Evolutionary conservation across 2,797 vertebrate species (phyloP).

Genomic region (Ptychobarbus kaznakovi): DNA sequence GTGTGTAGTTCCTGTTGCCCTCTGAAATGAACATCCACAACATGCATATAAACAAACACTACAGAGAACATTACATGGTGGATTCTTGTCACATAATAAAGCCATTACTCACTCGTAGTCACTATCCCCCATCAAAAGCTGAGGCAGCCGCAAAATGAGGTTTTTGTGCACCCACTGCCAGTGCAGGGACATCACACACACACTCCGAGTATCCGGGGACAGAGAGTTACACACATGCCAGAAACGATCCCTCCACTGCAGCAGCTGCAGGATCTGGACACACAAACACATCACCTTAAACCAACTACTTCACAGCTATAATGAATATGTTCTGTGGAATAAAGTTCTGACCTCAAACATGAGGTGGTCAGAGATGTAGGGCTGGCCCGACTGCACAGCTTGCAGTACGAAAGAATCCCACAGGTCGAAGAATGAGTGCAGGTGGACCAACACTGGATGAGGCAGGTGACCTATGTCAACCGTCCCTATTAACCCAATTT

Average conservation of each 20-base stretch:
- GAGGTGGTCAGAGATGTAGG: slow-evolving; percentile 83
- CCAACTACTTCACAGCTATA: neutral
- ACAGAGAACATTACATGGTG: neutral
- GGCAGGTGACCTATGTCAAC: slow-evolving; percentile 86
- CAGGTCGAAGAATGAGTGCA: slow-evolving; percentile 91
- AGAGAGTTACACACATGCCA: slow-evolving; percentile 85
- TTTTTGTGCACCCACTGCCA: slow-evolving; percentile 98
- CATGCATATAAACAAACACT: neutral
- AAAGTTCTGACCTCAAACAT: slow-evolving; percentile 78
- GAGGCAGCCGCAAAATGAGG: slow-evolving; percentile 83
- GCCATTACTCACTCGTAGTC: slow-evolving; percentile 80
- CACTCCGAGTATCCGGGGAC: slow-evolving; percentile 80
- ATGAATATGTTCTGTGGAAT: neutral
- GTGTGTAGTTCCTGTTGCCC: slow-evolving; percentile 86
- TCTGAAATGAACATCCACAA: slow-evolving; percentile 67
- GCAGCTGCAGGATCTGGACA: slow-evolving; percentile 75
- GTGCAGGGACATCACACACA: slow-evolving; percentile 90
- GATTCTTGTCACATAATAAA: neutral
- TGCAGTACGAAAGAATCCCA: slow-evolving; percentile 86
- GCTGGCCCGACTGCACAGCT: slow-evolving; percentile 85
- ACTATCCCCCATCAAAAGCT: slow-evolving; percentile 82
- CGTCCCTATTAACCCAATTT: slow-evolving; percentile 76
- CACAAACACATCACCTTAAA: neutral
- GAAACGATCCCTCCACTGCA: slow-evolving; percentile 90
- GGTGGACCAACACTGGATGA: slow-evolving; percentile 89